Evolutionary conservation across 1,140 invertebrate species (phyloP).

Genomic region (Dolichoris vasculosae): DNA sequence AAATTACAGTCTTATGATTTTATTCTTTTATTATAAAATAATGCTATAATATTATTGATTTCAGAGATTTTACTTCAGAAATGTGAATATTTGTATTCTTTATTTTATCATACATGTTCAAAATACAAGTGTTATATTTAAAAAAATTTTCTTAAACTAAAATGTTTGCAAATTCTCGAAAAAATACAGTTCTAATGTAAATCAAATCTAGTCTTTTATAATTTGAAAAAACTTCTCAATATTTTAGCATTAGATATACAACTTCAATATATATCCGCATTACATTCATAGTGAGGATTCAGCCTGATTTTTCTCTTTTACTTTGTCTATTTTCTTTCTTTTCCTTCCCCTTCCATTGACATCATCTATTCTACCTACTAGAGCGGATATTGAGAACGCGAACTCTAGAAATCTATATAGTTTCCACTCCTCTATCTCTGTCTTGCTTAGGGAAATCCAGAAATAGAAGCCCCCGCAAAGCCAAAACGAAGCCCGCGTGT

Average conservation of each 20-base stretch:
- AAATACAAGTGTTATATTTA: too few species aligned
- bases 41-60: too few species aligned
- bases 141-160: too few species aligned
- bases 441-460: conserved; percentile 36
- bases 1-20: too few species aligned
- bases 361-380: conserved; percentile 52
- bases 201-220: background rate
- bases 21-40: too few species aligned
- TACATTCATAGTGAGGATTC: background rate
- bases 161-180: too few species aligned
- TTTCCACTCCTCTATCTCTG: background rate
- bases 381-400: conserved; percentile 52
- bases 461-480: conserved; percentile 38
- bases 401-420: conserved; percentile 47
- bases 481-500: background rate
- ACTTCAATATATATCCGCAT: background rate
- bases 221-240: background rate
- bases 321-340: background rate
- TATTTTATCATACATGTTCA: too few species aligned
- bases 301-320: conserved; percentile 42
- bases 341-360: background rate
- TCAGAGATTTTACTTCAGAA: too few species aligned
- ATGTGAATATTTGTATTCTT: too few species aligned
- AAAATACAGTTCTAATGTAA: background rate
- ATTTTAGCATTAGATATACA: background rate